A percentile compares a stretch with the other conserved stretches of the same genome.
Conservation (phyloP, 2,797 vertebrate species). For the Sciaenops ocellatus region DNA sequence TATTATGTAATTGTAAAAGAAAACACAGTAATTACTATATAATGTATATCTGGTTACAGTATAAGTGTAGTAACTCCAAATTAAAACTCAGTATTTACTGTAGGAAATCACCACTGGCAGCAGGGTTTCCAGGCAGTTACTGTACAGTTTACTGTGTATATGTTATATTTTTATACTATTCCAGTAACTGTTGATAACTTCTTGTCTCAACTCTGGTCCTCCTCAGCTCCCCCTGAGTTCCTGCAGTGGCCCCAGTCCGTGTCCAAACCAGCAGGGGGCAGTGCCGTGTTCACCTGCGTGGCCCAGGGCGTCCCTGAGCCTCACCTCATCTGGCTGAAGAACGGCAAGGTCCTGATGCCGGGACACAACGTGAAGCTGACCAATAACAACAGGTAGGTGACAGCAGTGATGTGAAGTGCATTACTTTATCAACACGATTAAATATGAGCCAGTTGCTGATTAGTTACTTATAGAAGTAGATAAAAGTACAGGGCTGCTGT, state of each 20-base stretch:
- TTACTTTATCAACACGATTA: neutral
- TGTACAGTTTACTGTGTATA: too few relatives aligned
- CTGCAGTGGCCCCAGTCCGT: conserved; percentile 88
- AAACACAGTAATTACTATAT: too few relatives aligned
- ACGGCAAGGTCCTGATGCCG: conserved; percentile 84
- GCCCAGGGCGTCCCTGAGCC: conserved; percentile 86
- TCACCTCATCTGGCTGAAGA: conserved; percentile 87
- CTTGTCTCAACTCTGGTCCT: neutral
- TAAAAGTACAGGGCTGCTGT: too few relatives aligned
- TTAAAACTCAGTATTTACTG: too few relatives aligned
- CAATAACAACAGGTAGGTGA: conserved; percentile 85
- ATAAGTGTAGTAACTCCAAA: too few relatives aligned
- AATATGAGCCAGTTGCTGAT: neutral
- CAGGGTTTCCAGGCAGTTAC: neutral
- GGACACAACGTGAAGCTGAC: conserved; percentile 83
- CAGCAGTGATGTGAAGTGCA: too few relatives aligned
- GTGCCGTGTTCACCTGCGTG: conserved; percentile 85
- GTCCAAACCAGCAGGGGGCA: conserved; percentile 84
- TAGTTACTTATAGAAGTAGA: neutral
- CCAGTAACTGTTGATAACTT: too few relatives aligned
- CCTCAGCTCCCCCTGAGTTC: conserved; percentile 85
- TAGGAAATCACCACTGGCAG: neutral
- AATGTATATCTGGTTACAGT: too few relatives aligned
- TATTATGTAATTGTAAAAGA: too few relatives aligned
- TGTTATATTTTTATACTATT: neutral